phyloP scores from a whole-genome alignment of 2,113 vertebrate genomes.

The Rhea pennata region DNA sequence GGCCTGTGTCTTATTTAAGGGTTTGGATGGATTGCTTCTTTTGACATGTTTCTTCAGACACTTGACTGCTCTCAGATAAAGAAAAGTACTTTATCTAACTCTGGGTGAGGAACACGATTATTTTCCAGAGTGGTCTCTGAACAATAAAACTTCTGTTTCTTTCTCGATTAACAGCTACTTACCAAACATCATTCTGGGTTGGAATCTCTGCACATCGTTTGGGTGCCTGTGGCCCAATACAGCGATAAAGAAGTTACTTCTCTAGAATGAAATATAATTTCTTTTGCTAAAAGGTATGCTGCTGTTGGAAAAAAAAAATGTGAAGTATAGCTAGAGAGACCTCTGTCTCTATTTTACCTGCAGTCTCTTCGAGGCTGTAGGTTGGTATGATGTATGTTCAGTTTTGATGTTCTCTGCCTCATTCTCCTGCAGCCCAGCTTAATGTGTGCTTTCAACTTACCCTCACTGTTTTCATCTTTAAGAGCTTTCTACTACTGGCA shows the following conservation, averaged over 20 bases:
- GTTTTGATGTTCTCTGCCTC: not conserved
- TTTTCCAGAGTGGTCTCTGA: not conserved
- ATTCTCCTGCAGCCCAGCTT: not conserved
- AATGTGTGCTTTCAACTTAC: not conserved
- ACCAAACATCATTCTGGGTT: fast-evolving
- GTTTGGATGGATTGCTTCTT: not conserved
- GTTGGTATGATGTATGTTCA: not conserved
- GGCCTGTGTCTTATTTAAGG: not conserved
- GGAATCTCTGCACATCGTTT: not conserved
- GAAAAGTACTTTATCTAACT: not conserved
- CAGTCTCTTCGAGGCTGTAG: not conserved
- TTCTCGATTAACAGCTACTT: not conserved
- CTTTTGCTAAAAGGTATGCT: not conserved
- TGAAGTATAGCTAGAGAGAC: not conserved
- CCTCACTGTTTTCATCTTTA: not conserved
- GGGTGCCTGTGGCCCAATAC: not conserved
- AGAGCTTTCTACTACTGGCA: not conserved
- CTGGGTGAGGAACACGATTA: not conserved
- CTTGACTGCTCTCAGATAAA: not conserved
- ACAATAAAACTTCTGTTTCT: not conserved
- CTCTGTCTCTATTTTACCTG: not conserved
- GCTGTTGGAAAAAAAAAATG: not conserved
- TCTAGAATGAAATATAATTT: not conserved
- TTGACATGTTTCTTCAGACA: not conserved
- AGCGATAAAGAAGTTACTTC: not conserved